phyloP scores from a whole-genome alignment of 92 coral and sea anemone species.

The Siderastrea siderea region DNA sequence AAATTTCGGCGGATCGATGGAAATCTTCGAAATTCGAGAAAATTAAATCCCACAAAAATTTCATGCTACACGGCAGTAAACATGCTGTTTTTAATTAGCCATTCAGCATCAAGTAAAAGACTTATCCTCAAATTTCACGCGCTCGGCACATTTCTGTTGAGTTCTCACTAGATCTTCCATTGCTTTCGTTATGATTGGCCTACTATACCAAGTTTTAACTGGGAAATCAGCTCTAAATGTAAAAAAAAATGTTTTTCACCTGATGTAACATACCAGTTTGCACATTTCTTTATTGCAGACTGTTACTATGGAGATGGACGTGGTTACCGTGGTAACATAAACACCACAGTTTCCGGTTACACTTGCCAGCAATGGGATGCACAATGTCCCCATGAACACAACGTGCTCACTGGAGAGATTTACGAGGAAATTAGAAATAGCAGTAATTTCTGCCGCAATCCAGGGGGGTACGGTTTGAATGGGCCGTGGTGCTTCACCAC shows the following conservation, averaged over 20 bases:
- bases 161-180: too few relatives aligned
- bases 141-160: too few relatives aligned
- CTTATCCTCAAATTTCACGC: too few relatives aligned
- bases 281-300: neutral
- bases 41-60: too few relatives aligned
- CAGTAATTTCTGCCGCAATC: neutral
- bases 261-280: neutral
- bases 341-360: constrained; percentile 12
- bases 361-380: constrained; percentile 25
- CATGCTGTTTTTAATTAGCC: too few relatives aligned
- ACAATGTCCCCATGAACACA: constrained; percentile 17
- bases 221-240: neutral
- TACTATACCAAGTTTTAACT: neutral
- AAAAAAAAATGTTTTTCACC: neutral
- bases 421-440: constrained; percentile 2
- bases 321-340: constrained; percentile 1
- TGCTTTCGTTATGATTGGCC: too few relatives aligned
- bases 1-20: too few relatives aligned
- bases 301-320: constrained; percentile 4
- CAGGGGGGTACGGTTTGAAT: constrained; percentile 1
- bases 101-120: too few relatives aligned
- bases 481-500: constrained; percentile 3
- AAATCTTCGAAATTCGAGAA: too few relatives aligned
- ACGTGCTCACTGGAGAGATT: neutral
- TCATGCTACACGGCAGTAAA: too few relatives aligned